These are phyloP conservation scores for Anodontia alba DNA, from an alignment of 2,888 invertebrate genomes.

Conservation along the genomic window DNA sequence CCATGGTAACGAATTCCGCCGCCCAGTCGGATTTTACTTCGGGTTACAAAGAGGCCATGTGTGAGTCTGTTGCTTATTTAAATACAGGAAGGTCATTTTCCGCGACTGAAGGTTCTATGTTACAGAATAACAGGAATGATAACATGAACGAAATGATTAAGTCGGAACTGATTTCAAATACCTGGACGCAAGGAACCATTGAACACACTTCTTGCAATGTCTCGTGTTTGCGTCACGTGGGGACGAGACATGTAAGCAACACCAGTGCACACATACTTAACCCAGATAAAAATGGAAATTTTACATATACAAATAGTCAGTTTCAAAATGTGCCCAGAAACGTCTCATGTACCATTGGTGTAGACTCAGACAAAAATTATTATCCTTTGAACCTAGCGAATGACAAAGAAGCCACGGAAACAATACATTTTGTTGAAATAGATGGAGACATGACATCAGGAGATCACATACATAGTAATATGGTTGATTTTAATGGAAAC, in stretches of 20 bases:
- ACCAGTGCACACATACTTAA: too few relatives aligned
- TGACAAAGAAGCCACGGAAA: neutral
- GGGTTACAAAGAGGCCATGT: constrained; percentile 1
- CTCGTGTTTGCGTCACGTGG: too few relatives aligned
- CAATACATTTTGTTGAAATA: too few relatives aligned
- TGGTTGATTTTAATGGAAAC: neutral
- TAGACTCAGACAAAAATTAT: too few relatives aligned
- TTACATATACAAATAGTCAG: too few relatives aligned
- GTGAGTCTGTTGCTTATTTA: neutral
- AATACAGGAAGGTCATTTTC: neutral
- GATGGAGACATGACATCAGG: too few relatives aligned
- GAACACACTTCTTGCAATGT: too few relatives aligned
- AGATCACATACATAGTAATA: neutral
- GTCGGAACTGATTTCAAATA: neutral
- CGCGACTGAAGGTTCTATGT: neutral
- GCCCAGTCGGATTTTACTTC: neutral
- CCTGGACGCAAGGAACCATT: neutral
- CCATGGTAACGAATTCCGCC: neutral
- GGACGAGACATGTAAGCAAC: too few relatives aligned
- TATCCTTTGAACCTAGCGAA: neutral
- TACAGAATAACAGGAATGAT: neutral
- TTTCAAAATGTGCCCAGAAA: too few relatives aligned
- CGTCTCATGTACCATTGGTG: too few relatives aligned
- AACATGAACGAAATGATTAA: neutral
- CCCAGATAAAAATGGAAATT: too few relatives aligned